phyloP scores from a whole-genome alignment of 2,888 invertebrate species.

The Zhuqinia jingwanae region DNA sequence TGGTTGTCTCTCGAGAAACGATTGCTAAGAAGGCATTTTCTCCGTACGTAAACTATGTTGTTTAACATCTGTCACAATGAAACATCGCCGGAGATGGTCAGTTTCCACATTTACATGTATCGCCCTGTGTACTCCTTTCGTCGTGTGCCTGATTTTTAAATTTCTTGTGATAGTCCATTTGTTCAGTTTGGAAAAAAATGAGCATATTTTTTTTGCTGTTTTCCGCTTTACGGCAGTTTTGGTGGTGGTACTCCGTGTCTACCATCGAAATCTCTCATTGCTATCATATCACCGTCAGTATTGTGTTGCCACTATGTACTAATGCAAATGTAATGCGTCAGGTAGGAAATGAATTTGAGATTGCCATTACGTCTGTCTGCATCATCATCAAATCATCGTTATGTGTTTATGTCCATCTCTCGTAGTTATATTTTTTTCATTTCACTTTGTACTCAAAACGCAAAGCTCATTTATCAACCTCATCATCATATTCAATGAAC shows the following conservation, averaged over 20 bases:
- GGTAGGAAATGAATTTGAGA: neutral
- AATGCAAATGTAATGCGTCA: neutral
- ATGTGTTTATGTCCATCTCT: too few species aligned
- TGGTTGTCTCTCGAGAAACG: too few species aligned
- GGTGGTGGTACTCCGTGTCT: neutral
- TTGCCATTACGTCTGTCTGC: too few species aligned
- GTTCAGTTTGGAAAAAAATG: too few species aligned
- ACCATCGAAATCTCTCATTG: neutral
- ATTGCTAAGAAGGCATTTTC: too few species aligned
- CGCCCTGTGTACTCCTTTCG: neutral
- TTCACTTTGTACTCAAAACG: neutral
- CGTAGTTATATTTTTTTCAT: too few species aligned
- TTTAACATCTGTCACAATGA: constrained; percentile 23
- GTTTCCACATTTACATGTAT: constrained; percentile 61
- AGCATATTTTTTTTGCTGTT: neutral
- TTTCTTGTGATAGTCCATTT: too few species aligned
- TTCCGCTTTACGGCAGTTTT: neutral
- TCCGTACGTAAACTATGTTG: too few species aligned
- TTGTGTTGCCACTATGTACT: neutral
- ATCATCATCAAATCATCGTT: too few species aligned
- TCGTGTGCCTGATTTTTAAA: neutral
- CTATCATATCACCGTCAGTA: neutral
- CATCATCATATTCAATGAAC: constrained; percentile 24
- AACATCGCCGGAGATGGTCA: constrained; percentile 43
- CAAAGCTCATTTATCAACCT: neutral